Evolutionary conservation across 2,888 invertebrate species (phyloP).

Genomic region (Toxonevra muliebris): DNA sequence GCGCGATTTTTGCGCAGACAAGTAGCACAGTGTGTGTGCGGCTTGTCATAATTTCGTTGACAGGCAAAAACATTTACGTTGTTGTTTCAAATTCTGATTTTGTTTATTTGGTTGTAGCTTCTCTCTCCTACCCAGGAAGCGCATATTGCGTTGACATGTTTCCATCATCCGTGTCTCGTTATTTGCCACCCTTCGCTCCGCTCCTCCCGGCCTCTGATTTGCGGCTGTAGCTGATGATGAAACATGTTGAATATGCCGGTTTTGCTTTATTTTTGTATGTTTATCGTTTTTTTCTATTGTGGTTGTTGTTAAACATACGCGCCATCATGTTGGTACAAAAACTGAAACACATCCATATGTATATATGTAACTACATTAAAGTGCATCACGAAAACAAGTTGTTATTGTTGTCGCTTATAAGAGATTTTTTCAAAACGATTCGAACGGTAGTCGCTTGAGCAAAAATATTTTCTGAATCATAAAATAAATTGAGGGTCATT

Average conservation of each 20-base stretch:
- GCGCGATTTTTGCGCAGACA: not conserved
- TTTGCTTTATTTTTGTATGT: not conserved
- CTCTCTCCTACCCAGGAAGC: not conserved
- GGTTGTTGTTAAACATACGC: not conserved
- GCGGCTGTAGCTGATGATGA: constrained; percentile 26
- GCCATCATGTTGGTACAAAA: no score
- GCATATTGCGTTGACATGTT: constrained; percentile 20
- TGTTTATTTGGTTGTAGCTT: constrained; percentile 14
- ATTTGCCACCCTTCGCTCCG: constrained; percentile 2
- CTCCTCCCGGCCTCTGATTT: constrained; percentile 13
- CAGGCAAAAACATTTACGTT: constrained; percentile 39
- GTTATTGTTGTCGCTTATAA: no score
- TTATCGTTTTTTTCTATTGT: not conserved
- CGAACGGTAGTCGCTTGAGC: no score
- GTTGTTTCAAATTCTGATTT: constrained; percentile 27
- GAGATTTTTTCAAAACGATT: no score
- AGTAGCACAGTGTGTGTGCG: constrained; percentile 26
- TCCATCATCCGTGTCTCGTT: constrained; percentile 9
- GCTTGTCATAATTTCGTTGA: constrained; percentile 45
- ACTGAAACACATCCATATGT: no score
- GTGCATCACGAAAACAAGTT: no score
- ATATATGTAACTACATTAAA: no score
- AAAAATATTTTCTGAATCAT: no score
- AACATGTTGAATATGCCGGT: constrained; percentile 24
- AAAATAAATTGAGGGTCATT: no score